These are phyloP conservation scores for Spondyliosoma cantharus DNA, from an alignment of 2,797 vertebrate species.

Conservation along the genomic window DNA sequence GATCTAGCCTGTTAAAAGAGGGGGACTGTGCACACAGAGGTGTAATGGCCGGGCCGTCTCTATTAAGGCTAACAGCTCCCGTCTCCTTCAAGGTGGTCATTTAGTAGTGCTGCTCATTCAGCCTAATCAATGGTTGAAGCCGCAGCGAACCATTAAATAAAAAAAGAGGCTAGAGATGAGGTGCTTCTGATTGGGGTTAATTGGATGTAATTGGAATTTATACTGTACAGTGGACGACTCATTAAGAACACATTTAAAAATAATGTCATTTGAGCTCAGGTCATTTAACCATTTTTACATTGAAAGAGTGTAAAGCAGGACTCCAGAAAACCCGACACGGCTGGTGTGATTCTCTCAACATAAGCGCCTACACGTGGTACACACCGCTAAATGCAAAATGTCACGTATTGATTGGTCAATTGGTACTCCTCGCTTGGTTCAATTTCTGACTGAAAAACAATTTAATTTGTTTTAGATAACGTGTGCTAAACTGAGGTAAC, in stretches of 20 bases:
- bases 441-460: slow-evolving; percentile 16
- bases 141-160: slow-evolving; percentile 96
- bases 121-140: slow-evolving; percentile 91
- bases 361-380: slow-evolving; percentile 7
- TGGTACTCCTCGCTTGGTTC: slow-evolving; percentile 10
- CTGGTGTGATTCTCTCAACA: slow-evolving; percentile 36
- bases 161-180: slow-evolving; percentile 90
- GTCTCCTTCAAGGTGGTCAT: slow-evolving; percentile 90
- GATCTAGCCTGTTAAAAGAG: slow-evolving; percentile 82
- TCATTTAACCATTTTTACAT: slow-evolving; percentile 85
- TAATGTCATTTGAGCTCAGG: slow-evolving; percentile 86
- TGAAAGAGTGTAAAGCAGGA: slow-evolving; percentile 64
- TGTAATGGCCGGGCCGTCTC: slow-evolving; percentile 84
- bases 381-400: slow-evolving; percentile 40
- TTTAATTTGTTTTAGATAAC: slow-evolving; percentile 21
- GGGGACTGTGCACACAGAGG: slow-evolving; percentile 76
- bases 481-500: neutral
- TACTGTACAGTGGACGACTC: slow-evolving; percentile 91
- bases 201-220: slow-evolving; percentile 99
- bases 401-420: slow-evolving; percentile 46
- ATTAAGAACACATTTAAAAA: slow-evolving; percentile 88
- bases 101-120: slow-evolving; percentile 94
- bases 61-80: slow-evolving; percentile 88
- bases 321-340: slow-evolving; percentile 42
- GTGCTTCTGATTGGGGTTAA: slow-evolving; percentile 98